Evolutionary conservation across 2,888 invertebrate genomes (phyloP), one percentile per base, ranked within the genome.

Genomic region (Argyresthia goedartella): DNA sequence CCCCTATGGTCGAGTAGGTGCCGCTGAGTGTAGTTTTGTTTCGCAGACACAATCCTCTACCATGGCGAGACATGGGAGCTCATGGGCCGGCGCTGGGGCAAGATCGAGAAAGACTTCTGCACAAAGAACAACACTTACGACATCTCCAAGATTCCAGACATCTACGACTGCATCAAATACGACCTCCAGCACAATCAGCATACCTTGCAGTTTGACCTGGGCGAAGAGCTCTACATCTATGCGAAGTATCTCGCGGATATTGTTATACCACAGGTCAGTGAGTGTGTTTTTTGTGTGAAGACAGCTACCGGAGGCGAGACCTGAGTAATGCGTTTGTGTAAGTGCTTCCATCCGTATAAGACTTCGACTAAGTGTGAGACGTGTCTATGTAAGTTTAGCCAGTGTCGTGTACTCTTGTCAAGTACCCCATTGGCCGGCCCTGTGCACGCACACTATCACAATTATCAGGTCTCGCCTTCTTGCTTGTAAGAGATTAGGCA

Each of bases 51-150:
- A 4, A 93, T 95, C 54, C 87, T 99, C 8, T 99, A 99, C 78
- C 97, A 99, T 70, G 98, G 98, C 4, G 99, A 99, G 82, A 97
- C 98, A 0, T 99, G 99, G 99, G 99, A 99, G 69, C 84, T 99
- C 57, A 97, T 99, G 95, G 96, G 96, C 7, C 89, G 99, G 15
- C 90, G 99, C 11, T 99, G 99, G 99, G 95, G 96, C 44, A 99
- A 99, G 82, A 94, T 99, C 52, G 97, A 98, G 71, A 98, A 99
- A 77, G 99, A 99, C 77, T 99, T 99, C 73, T 95, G 94, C 66
- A 94, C 95, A 0, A 98, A 98, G 76, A 94, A 93, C 64, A 95
- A 94, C 62, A 90, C 92, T 42, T 99, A 95, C 76, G 99, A 99
- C 75, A 99, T 99, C 65, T 98, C 98, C 7, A 99, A 99, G 85